These are phyloP conservation scores for Cynoglossus semilaevis DNA, from an alignment of 2,113 vertebrate species.

Conservation along the genomic window DNA sequence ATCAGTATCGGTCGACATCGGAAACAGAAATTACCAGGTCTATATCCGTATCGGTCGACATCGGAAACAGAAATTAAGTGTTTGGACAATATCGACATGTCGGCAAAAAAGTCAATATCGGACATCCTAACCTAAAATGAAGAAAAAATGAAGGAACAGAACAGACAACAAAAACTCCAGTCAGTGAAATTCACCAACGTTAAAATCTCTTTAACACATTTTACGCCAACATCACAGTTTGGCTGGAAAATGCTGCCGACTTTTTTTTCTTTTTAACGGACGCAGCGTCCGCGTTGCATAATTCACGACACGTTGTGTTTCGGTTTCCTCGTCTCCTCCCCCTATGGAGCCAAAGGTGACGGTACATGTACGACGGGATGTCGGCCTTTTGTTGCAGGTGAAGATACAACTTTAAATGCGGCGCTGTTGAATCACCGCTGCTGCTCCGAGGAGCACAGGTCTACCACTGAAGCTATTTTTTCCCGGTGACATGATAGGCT, in stretches of 20 bases:
- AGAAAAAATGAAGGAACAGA: no score
- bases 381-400: background rate
- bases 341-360: no score
- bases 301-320: slow-evolving; percentile 6
- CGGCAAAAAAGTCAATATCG: no score
- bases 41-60: no score
- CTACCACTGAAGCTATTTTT: slow-evolving; percentile 24
- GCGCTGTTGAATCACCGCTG: slow-evolving; percentile 1
- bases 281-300: slow-evolving; percentile 2
- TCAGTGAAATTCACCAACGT: slow-evolving; percentile 32
- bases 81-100: no score
- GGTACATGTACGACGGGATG: background rate
- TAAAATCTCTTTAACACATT: slow-evolving; percentile 34
- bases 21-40: no score
- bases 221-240: slow-evolving; percentile 36
- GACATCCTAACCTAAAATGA: no score
- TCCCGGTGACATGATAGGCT: slow-evolving; percentile 24
- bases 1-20: no score
- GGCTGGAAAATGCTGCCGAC: slow-evolving; percentile 20
- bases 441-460: background rate
- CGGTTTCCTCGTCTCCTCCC: no score
- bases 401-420: background rate
- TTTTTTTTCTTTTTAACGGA: slow-evolving; percentile 23
- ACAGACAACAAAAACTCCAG: background rate
- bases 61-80: no score